phyloP scores from a whole-genome alignment of 2,797 vertebrate species.

The Halcyon smyrnensis region DNA sequence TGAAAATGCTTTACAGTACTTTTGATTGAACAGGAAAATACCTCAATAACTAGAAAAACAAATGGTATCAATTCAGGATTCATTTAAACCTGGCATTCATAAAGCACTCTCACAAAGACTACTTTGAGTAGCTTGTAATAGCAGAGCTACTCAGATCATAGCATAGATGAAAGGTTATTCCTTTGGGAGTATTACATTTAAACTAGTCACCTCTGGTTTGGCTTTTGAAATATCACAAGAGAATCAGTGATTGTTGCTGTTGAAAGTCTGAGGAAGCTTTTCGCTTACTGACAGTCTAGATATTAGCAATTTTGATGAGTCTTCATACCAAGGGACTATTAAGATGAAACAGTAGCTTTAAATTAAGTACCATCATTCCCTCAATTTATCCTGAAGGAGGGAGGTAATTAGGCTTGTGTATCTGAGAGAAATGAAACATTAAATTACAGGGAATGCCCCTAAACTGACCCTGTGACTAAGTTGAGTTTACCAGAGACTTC shows the following conservation, averaged over 20 bases:
- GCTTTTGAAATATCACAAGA: slow-evolving; percentile 45
- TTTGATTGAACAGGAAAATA: not conserved
- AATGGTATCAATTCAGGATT: not conserved
- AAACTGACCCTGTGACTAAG: slow-evolving; percentile 31
- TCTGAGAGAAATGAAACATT: slow-evolving; percentile 39
- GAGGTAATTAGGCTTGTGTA: slow-evolving; percentile 64
- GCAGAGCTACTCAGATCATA: slow-evolving; percentile 16
- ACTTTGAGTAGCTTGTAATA: slow-evolving; percentile 40
- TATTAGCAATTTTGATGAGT: slow-evolving; percentile 18
- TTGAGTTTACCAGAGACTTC: not conserved
- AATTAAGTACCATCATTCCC: slow-evolving; percentile 25
- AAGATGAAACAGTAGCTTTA: slow-evolving; percentile 46
- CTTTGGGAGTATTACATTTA: slow-evolving; percentile 51
- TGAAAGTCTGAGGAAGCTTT: slow-evolving; percentile 23
- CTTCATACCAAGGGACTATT: slow-evolving; percentile 35
- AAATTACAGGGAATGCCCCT: slow-evolving; percentile 35
- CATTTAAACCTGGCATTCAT: slow-evolving; percentile 4
- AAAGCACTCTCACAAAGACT: not conserved
- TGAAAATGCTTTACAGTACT: not conserved
- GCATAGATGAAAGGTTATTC: slow-evolving; percentile 40
- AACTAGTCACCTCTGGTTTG: slow-evolving; percentile 49
- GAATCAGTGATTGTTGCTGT: slow-evolving; percentile 28
- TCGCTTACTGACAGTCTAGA: not conserved
- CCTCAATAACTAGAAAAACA: not conserved
- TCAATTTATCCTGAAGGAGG: slow-evolving; percentile 47